These are phyloP conservation scores for Yponomeuta cagnagella DNA, from an alignment of 2,888 invertebrate genomes.

Conservation along the genomic window DNA sequence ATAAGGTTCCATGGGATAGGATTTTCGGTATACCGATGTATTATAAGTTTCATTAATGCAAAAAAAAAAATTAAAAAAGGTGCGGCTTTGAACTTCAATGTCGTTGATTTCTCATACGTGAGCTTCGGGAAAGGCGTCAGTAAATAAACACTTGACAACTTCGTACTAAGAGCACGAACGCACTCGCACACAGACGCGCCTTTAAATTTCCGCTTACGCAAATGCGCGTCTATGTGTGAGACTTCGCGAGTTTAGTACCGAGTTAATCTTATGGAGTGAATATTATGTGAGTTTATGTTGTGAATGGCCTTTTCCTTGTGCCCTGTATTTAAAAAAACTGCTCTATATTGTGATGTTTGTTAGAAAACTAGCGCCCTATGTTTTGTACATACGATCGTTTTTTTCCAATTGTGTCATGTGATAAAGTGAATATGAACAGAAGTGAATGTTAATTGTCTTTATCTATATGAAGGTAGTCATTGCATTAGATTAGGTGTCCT, in stretches of 20 bases:
- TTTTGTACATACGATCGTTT: neutral
- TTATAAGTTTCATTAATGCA: too few relatives aligned
- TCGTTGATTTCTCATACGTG: too few relatives aligned
- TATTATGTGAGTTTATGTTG: neutral
- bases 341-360: neutral
- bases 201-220: too few relatives aligned
- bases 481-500: too few relatives aligned
- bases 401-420: neutral
- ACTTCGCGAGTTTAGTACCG: conserved; percentile 23
- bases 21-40: too few relatives aligned
- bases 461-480: neutral
- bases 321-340: neutral
- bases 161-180: too few relatives aligned
- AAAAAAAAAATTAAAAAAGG: too few relatives aligned
- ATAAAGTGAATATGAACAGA: neutral
- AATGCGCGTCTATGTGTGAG: neutral
- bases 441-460: neutral
- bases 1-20: too few relatives aligned
- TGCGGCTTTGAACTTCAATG: too few relatives aligned
- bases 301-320: neutral
- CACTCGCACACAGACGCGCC: too few relatives aligned
- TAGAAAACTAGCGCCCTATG: neutral
- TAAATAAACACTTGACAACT: too few relatives aligned
- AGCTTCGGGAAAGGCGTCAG: too few relatives aligned
- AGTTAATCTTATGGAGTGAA: neutral